Percentiles rank a stretch among this genome's conserved stretches.
phyloP scores from a whole-genome alignment of 2,888 invertebrate genomes.

The Endotricha flammealis region DNA sequence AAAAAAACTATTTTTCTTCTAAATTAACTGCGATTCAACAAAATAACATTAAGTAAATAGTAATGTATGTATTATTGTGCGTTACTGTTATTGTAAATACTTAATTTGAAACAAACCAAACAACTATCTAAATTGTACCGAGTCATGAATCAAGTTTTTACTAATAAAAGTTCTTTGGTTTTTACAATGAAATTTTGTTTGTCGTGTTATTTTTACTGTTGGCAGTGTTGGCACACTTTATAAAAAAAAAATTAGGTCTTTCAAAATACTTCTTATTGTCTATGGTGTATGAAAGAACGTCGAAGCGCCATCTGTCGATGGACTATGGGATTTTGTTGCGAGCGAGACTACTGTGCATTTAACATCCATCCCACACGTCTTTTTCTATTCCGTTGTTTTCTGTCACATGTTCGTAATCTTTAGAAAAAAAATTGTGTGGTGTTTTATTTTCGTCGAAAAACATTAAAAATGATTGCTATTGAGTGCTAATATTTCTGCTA shows the following conservation, averaged over 20 bases:
- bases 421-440: conserved; percentile 37
- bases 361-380: conserved; percentile 59
- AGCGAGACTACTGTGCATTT: conserved; percentile 29
- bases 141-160: no score
- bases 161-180: no score
- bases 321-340: not conserved
- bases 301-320: conserved; percentile 53
- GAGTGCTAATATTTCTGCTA: conserved; percentile 39
- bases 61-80: no score
- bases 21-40: no score
- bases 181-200: no score
- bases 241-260: conserved; percentile 43
- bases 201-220: no score
- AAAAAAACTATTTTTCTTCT: no score
- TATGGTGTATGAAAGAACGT: conserved; percentile 33
- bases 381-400: conserved; percentile 67
- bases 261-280: conserved; percentile 37
- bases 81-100: no score
- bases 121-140: no score
- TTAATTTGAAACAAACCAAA: no score
- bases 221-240: no score
- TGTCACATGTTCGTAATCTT: conserved; percentile 58
- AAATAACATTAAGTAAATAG: no score
- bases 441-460: conserved; percentile 39
- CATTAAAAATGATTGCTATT: conserved; percentile 38